Evolutionary conservation across 2,797 vertebrate species (phyloP).

Genomic region (Gallirallus australis): DNA sequence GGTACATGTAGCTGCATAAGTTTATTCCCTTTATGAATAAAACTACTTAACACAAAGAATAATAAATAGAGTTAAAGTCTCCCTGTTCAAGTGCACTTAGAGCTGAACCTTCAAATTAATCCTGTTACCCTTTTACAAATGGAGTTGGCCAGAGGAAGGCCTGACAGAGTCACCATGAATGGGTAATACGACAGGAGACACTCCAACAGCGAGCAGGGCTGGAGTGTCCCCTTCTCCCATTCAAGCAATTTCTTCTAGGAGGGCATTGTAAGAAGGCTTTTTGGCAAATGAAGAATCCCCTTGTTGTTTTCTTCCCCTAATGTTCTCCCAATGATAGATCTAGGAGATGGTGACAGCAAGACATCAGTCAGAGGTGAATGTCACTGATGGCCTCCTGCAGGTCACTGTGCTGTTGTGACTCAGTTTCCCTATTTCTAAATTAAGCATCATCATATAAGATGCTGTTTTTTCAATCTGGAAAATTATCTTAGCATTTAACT

Average conservation of each 20-base stretch:
- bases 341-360: background rate
- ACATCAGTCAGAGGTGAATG: background rate
- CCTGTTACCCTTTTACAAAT: background rate
- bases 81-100: background rate
- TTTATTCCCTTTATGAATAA: background rate
- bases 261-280: background rate
- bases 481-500: background rate
- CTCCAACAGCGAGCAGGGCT: background rate
- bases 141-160: background rate
- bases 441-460: background rate
- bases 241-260: background rate
- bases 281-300: background rate
- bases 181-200: rapidly evolving
- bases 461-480: background rate
- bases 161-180: background rate
- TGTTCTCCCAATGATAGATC: background rate
- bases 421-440: background rate
- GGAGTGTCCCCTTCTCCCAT: background rate
- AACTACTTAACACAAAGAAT: background rate
- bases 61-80: background rate
- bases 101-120: background rate
- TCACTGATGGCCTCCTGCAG: background rate
- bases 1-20: background rate
- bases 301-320: background rate
- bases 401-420: background rate